Evolutionary conservation across 2,888 invertebrate species (phyloP), one percentile per base, ranked within the genome.

Genomic region (Diaperis boleti): DNA sequence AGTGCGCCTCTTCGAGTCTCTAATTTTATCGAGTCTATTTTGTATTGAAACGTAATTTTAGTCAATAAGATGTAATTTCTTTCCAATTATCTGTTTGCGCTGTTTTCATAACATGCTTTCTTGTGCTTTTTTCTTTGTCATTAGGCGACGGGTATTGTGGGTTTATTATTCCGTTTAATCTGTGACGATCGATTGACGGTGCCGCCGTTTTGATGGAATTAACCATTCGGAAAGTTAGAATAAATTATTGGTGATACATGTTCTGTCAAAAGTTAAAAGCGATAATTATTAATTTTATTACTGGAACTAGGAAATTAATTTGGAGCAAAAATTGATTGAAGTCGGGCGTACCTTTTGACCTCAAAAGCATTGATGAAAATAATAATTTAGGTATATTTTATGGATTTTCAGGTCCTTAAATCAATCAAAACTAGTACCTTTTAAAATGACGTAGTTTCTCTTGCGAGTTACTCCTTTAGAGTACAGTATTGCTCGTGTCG

Each of bases 11-110:
- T 33, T 5, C 17, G n/a, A 11, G 17, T 49, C 33, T 49, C 14
- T 49, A 49, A 49, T 49, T 49, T 49, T 35, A 49, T 49, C 18
- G 49, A 49, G 8, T 49, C 26, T 15, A 17, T 17, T 10, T 35
- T 18, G 15, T 18, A 42, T 20, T 20, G 41, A 42, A 42, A 11
- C 41, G 20, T 20, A 42, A n/a, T n/a, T n/a, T n/a, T n/a, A n/a
- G n/a, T n/a, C n/a, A n/a, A 35, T 35, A 49, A 49, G 33, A 35
- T 49, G 15, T 18, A 49, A 49, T 49, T 49, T 49, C 15, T 5
- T 20, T 18, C 8, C 20, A 49, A 49, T 49, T 42, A 42, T 10
- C n/a, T 29, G 33, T 17, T 14, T 35, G 33, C 11, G 18, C 49
- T 17, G 11, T 49, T 49, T 33, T 33, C 33, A 18, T 49, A 33